phyloP scores from a whole-genome alignment of 2,888 invertebrate species.

The Lacanobia wlatinum region DNA sequence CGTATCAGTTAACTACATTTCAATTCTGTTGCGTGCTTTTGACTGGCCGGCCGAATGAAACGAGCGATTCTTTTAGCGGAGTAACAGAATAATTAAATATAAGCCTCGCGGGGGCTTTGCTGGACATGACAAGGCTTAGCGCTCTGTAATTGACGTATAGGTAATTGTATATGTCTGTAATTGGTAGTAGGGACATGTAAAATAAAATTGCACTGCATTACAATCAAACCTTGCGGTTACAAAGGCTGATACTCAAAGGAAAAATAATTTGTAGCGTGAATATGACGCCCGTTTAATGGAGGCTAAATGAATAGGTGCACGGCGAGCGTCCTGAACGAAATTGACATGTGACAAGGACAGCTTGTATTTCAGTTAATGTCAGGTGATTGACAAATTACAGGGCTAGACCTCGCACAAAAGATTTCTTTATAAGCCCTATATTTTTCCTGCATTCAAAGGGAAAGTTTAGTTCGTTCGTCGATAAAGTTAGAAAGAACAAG shows the following conservation, averaged over 20 bases:
- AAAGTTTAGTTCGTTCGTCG: not conserved
- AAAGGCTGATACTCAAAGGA: not conserved
- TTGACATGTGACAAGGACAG: not conserved
- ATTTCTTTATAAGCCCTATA: not conserved
- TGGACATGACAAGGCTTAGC: not conserved
- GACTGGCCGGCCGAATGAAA: not conserved
- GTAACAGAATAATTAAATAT: not conserved
- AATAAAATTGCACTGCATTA: not conserved
- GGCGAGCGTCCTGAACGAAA: not conserved
- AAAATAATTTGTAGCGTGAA: not conserved
- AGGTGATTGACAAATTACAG: not conserved
- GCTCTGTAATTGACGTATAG: not conserved
- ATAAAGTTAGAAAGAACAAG: not conserved
- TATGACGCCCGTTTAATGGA: not conserved
- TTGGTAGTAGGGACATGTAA: too few relatives aligned
- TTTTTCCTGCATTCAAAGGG: not conserved
- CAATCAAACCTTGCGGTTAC: not conserved
- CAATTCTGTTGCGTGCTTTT: not conserved
- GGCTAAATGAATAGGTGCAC: slow-evolving; percentile 1
- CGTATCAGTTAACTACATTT: not conserved
- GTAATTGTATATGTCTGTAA: too few relatives aligned
- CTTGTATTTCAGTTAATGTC: not conserved
- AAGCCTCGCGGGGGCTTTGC: not conserved
- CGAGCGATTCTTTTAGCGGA: not conserved
- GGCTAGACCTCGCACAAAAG: not conserved